Percentiles rank a stretch among this genome's conserved stretches.
These are phyloP conservation scores for Drosophila mojavensis DNA, from an alignment of 1,140 invertebrate genomes.

Conservation along the genomic window DNA sequence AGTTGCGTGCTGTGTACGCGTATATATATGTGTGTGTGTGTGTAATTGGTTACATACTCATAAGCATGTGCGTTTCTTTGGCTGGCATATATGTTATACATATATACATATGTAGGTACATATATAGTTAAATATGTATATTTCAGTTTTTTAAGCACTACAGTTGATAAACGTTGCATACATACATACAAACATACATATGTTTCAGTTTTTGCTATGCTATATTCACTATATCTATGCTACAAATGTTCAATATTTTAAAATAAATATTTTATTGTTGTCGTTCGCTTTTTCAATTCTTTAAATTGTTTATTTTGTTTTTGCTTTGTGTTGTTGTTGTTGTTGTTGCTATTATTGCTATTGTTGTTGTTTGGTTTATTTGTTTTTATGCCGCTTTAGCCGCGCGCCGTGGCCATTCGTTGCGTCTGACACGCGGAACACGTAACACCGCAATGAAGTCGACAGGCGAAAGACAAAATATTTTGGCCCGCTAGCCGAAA, in stretches of 20 bases:
- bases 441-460: slow-evolving; percentile 84
- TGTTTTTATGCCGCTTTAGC: slow-evolving; percentile 55
- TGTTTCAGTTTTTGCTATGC: slow-evolving; percentile 16
- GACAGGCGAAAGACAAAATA: slow-evolving; percentile 55
- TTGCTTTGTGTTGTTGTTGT: slow-evolving; percentile 9
- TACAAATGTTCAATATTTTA: slow-evolving; percentile 36
- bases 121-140: not conserved
- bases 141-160: slow-evolving; percentile 3
- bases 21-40: not conserved
- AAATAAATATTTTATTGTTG: slow-evolving; percentile 33
- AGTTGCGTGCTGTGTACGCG: not conserved
- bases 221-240: slow-evolving; percentile 24
- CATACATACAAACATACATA: not conserved
- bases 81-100: slow-evolving; percentile 2
- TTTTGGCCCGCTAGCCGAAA: slow-evolving; percentile 55
- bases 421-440: slow-evolving; percentile 84
- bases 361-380: slow-evolving; percentile 49
- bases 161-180: slow-evolving; percentile 11
- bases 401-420: slow-evolving; percentile 56
- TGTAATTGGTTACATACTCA: slow-evolving; percentile 5
- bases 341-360: slow-evolving; percentile 23
- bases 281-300: slow-evolving; percentile 15
- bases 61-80: slow-evolving; percentile 1
- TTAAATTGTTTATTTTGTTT: slow-evolving; percentile 47
- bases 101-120: not conserved